Conservation (phyloP, 2,797 vertebrate genomes). For the Tragopan temminckii region DNA sequence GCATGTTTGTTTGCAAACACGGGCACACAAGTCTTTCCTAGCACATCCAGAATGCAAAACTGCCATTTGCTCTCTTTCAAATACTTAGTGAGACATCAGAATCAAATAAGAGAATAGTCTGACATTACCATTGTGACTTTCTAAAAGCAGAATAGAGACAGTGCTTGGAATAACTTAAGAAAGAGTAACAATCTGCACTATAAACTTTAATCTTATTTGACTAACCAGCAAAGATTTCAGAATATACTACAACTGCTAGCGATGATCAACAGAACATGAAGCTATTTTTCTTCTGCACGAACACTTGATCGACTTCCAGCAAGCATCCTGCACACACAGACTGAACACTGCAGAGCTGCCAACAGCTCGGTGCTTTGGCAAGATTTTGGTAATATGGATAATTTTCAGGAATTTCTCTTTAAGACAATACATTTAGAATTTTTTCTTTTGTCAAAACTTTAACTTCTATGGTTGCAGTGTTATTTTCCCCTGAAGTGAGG, state of each 20-base stretch:
- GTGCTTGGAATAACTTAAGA: background rate
- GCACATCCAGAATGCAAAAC: background rate
- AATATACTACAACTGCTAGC: background rate
- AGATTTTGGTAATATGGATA: background rate
- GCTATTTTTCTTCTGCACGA: background rate
- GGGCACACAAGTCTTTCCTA: fast-evolving
- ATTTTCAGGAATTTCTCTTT: background rate
- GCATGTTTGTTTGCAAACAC: background rate
- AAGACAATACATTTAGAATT: background rate
- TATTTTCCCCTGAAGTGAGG: background rate
- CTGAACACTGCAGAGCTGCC: background rate
- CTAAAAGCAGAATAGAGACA: background rate
- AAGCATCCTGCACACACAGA: background rate
- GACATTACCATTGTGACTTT: background rate
- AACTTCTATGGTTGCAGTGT: background rate
- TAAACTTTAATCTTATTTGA: background rate
- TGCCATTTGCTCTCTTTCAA: background rate
- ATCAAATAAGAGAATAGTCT: background rate
- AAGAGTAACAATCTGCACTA: background rate
- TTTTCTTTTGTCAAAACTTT: background rate
- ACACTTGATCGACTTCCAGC: background rate
- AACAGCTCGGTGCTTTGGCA: background rate
- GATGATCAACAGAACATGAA: background rate
- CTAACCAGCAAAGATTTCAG: background rate
- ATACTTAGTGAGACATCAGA: background rate